Evolutionary conservation across 2,113 vertebrate species (phyloP).

Genomic region (Penelope pileata): DNA sequence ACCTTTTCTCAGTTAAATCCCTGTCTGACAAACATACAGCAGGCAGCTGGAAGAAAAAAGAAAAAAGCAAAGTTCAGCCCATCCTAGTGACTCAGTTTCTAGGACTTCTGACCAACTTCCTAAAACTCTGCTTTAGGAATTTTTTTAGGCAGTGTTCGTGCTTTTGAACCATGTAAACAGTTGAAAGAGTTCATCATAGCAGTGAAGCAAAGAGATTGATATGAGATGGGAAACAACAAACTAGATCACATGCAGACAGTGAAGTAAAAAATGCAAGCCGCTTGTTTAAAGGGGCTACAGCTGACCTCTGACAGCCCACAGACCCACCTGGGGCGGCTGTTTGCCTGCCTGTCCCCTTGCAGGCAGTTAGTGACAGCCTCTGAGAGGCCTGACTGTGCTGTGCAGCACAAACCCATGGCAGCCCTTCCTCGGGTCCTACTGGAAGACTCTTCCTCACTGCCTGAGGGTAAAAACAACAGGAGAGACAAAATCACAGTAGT

Average conservation of each 20-base stretch:
- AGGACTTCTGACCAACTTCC: slow-evolving; percentile 51
- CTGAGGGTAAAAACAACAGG: background rate
- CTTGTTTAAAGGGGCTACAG: background rate
- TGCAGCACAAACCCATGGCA: background rate
- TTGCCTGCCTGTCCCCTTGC: background rate
- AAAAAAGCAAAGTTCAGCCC: background rate
- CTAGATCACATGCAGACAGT: background rate
- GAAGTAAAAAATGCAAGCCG: background rate
- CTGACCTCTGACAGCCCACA: background rate
- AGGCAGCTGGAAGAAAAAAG: background rate
- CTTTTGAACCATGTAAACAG: slow-evolving; percentile 9
- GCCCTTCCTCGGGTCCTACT: background rate
- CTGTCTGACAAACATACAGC: slow-evolving; percentile 57
- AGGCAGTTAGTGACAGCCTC: accelerated
- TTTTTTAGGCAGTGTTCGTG: background rate
- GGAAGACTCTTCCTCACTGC: background rate
- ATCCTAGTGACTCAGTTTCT: slow-evolving; percentile 26
- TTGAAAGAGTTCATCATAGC: background rate
- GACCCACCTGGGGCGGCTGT: background rate
- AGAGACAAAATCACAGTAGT: background rate
- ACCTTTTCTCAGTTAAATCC: background rate
- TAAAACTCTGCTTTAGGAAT: background rate
- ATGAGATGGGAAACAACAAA: background rate
- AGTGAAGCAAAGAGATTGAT: background rate
- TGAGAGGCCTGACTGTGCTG: background rate